Evolutionary conservation across 2,113 vertebrate species (phyloP), one percentile per base, ranked within the genome.

Genomic region (Brachyhypopomus occidentalis): DNA sequence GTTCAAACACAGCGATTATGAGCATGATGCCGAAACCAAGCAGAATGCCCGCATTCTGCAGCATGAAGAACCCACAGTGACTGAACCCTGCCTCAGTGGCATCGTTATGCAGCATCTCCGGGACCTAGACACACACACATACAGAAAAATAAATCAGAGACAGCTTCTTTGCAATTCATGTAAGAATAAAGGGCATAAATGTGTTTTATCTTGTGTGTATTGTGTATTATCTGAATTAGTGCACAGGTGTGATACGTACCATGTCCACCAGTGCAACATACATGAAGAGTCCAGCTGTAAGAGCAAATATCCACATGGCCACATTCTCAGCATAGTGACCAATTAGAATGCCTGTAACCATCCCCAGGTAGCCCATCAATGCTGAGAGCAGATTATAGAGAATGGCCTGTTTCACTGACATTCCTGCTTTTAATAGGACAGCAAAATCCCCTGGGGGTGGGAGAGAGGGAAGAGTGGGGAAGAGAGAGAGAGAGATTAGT

Each of bases 261-360:
- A 99, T 98, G 90, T 99, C 98, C 86, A 99, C 98, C 84, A 99
- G 95, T 6, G 98, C 96, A 74, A 99, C 96, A 1, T 99, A 99
- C 96, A 99, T 93, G 92, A 99, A 99, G 83, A 99, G 92, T 6
- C 98, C 98, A 3, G 98, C 97, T 0, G 97, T 99, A 73, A 98
- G 95, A 69, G 98, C 98, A 87, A 99, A 99, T 84, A 99, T 96
- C 98, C 98, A 99, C 92, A 92, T 96, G n/a, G 94, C 96, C 84
- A 99, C 92, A 56, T 98, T 96, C 82, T 97, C 96, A 0, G 98
- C 97, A 22, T 96, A 99, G 81, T 98, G 97, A 2, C 98, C 97
- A 0, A 99, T 98, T 45, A 98, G 90, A 86, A 98, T 97, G 0
- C 98, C 98, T 0, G 94, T 95, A 0, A 92, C 92, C 97, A 98